A percentile compares a stretch with the other conserved stretches of the same genome.
phyloP scores from a whole-genome alignment of 2,888 invertebrate species.

The Drosophila flavopinicola region DNA sequence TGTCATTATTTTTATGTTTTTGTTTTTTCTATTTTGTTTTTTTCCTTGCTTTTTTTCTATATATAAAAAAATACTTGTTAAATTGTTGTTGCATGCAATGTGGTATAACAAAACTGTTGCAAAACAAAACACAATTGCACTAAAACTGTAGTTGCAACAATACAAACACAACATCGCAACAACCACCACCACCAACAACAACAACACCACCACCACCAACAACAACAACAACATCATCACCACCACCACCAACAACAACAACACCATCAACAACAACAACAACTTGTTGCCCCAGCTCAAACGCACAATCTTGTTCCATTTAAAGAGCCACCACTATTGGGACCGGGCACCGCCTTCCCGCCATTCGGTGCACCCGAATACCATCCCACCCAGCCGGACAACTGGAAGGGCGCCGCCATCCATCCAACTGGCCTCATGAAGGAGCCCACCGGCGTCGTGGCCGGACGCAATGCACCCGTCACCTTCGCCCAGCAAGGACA shows the following conservation, averaged over 20 bases:
- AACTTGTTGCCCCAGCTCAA: constrained; percentile 76
- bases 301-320: constrained; percentile 84
- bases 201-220: constrained; percentile 49
- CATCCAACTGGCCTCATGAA: constrained; percentile 87
- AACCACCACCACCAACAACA: constrained; percentile 47
- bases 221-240: constrained; percentile 41
- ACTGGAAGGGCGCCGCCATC: constrained; percentile 84
- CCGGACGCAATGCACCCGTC: constrained; percentile 84
- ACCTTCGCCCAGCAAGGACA: constrained; percentile 84
- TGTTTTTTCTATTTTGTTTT: constrained; percentile 43
- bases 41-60: constrained; percentile 31
- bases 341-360: constrained; percentile 84
- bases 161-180: constrained; percentile 59
- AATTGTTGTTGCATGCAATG: constrained; percentile 73
- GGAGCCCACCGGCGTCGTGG: constrained; percentile 86
- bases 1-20: constrained; percentile 37
- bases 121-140: constrained; percentile 37
- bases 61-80: constrained; percentile 6
- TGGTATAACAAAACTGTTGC: constrained; percentile 46
- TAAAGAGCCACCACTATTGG: constrained; percentile 85
- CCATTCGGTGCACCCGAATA: constrained; percentile 84
- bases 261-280: constrained; percentile 67
- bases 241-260: constrained; percentile 56
- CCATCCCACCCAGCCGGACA: constrained; percentile 84
- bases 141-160: constrained; percentile 51